Evolutionary conservation across 2,797 vertebrate genomes (phyloP).

Genomic region (Megalops cyprinoides): DNA sequence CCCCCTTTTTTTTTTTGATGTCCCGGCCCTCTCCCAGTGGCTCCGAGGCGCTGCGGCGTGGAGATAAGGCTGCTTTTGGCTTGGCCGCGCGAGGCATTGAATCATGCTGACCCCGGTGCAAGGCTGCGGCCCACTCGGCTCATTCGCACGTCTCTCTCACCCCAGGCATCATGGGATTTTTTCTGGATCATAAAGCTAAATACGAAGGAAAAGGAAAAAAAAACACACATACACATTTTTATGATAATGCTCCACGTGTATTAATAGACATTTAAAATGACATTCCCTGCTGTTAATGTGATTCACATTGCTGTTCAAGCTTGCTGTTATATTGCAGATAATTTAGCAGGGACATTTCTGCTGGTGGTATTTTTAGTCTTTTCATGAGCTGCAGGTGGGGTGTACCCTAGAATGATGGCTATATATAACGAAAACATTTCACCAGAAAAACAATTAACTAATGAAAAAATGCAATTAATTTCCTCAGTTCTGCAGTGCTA

Average conservation of each 20-base stretch:
- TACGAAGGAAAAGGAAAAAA: background rate
- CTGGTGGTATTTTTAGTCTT: background rate
- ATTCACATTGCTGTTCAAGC: background rate
- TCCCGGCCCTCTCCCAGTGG: background rate
- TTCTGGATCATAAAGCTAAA: background rate
- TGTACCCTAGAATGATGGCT: no score
- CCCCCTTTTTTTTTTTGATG: background rate
- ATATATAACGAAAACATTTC: no score
- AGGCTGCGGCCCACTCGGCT: background rate
- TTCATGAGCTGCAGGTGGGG: background rate
- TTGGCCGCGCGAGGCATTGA: background rate
- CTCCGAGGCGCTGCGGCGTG: background rate
- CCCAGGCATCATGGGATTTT: background rate
- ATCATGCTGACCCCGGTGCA: background rate
- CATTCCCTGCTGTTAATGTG: background rate
- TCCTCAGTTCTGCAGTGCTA: no score
- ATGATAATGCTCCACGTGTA: background rate
- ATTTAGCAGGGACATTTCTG: background rate
- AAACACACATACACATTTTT: background rate
- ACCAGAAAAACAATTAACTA: no score
- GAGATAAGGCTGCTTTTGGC: constrained; percentile 3
- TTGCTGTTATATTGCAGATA: background rate
- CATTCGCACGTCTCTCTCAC: background rate
- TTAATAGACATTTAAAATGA: background rate
- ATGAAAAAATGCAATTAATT: no score